Percentiles rank a stretch among this genome's conserved stretches.
These are phyloP conservation scores for Vanessa atalanta DNA, from an alignment of 1,140 invertebrate species.

Conservation along the genomic window DNA sequence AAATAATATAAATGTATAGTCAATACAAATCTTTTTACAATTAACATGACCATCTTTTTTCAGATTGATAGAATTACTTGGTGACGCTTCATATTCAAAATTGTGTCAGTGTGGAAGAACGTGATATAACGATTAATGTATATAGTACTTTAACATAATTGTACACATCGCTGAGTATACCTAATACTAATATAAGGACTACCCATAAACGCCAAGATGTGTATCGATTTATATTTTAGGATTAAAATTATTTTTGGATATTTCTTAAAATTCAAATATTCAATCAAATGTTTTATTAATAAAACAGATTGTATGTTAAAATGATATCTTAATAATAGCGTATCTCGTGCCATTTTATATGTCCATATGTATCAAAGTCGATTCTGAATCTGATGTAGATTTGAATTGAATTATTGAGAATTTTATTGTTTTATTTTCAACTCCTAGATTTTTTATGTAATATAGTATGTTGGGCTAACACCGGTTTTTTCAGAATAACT, in stretches of 20 bases:
- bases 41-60: background rate
- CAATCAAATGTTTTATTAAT: background rate
- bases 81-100: slow-evolving; percentile 19
- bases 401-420: slow-evolving; percentile 2
- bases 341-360: slow-evolving; percentile 60
- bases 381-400: slow-evolving; percentile 7
- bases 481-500: no score
- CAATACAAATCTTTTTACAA: no score
- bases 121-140: slow-evolving; percentile 21
- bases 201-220: background rate
- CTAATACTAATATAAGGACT: background rate
- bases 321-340: slow-evolving; percentile 26
- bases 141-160: slow-evolving; percentile 21
- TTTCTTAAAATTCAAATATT: background rate
- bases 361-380: slow-evolving; percentile 28
- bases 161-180: background rate
- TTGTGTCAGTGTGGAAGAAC: slow-evolving; percentile 22
- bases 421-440: background rate
- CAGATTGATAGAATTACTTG: slow-evolving; percentile 16
- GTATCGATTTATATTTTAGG: background rate
- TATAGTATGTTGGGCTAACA: no score
- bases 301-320: slow-evolving; percentile 36
- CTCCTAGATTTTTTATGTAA: no score
- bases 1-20: no score
- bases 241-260: background rate